Base-by-base conservation (phyloP, 1,140 invertebrate species). In the Druon quercuslanigerum region DNA sequence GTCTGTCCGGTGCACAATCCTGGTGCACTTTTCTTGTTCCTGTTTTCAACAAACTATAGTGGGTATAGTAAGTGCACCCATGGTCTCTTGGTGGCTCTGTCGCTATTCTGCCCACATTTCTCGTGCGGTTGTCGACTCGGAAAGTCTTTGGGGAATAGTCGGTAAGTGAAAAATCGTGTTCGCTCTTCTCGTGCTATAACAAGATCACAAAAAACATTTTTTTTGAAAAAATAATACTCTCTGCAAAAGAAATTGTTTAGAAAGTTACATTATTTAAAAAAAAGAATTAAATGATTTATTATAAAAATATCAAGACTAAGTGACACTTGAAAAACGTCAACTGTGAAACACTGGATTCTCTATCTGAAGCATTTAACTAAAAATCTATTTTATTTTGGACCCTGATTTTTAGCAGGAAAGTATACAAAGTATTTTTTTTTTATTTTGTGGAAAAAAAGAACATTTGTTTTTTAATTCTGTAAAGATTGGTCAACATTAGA, bases 71-170 rank as follows among this genome's bases (percentile, higher is more conserved):
- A 73, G 75, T 83, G 83, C 77, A 80, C 74, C 83, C 78, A 80
- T 76, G 84, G 83, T 84, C 83, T 90, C 89, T 88, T 88, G 80
- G 82, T 84, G 85, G 82, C 84, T 87, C 84, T 76, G 76, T 78
- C 80, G 74, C 80, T 82, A 88, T 87, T 87, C 84, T 86, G 87
- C 86, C 87, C 90, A 89, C 91, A 92, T 92, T 92, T 91, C 90
- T 91, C 90, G 91, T 92, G 90, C 91, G 91, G 91, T 92, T 91
- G 91, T 92, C 90, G 89, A 88, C 90, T 91, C 90, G 90, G 86
- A 91, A 91, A 91, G 89, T 88, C 88, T 87, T 89, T 90, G 86
- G 87, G 85, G 85, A 87, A 87, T 85, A 81, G 84, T 89, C 89
- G 89, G 89, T 91, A 88, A 91, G 90, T 89, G 82, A 56, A 77